Conservation (phyloP, 1,140 invertebrate genomes). For the Brachionus koreanus region DNA sequence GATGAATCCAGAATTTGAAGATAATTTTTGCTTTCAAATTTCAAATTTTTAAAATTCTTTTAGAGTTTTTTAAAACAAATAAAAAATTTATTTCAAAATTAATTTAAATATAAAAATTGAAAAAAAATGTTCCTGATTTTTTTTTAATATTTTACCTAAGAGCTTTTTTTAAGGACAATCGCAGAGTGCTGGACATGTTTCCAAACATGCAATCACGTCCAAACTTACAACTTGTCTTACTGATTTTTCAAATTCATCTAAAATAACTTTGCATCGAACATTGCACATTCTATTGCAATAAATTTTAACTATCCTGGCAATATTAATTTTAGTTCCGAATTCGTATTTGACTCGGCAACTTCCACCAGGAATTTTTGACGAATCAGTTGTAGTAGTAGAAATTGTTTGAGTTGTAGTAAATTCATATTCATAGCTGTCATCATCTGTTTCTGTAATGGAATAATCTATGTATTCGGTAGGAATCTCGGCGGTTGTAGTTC, state of each 20-base stretch:
- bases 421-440: neutral
- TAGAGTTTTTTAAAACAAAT: too few species aligned
- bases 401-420: neutral
- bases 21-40: too few species aligned
- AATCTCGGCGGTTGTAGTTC: neutral
- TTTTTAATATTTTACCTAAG: too few species aligned
- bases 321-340: constrained; percentile 37
- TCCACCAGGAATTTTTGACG: neutral
- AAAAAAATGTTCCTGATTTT: too few species aligned
- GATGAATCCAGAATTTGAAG: too few species aligned
- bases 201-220: constrained; percentile 35
- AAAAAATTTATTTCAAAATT: neutral
- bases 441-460: neutral
- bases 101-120: neutral
- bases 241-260: constrained; percentile 13
- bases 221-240: neutral
- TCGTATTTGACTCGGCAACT: neutral
- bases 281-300: constrained; percentile 44
- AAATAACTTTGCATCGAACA: neutral
- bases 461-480: neutral
- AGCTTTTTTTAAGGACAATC: neutral
- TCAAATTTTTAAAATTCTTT: too few species aligned
- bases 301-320: neutral
- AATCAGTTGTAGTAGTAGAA: neutral
- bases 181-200: constrained; percentile 36